These are phyloP conservation scores for Gulo gulo DNA, from an alignment of 2,113 vertebrate genomes.

Conservation along the genomic window DNA sequence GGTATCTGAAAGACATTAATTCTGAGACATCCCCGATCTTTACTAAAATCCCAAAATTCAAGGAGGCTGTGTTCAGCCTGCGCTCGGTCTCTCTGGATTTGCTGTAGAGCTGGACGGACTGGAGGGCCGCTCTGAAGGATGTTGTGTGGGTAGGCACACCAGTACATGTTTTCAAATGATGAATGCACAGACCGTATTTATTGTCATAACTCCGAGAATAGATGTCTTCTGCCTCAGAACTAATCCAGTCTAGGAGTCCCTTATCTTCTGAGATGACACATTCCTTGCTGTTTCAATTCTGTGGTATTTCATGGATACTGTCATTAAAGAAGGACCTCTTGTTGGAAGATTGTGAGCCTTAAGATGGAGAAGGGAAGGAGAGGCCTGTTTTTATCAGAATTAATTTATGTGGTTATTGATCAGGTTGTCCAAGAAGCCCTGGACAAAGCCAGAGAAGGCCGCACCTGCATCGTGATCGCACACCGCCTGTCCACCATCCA, in stretches of 20 bases:
- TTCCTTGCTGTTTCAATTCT: neutral
- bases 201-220: neutral
- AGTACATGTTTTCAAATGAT: neutral
- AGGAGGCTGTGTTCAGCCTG: neutral
- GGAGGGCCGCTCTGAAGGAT: neutral
- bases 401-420: neutral
- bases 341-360: neutral
- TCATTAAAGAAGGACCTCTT: neutral
- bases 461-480: slow-evolving; percentile 95
- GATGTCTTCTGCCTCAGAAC: neutral
- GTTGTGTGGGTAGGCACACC: neutral
- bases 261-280: neutral
- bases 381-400: neutral
- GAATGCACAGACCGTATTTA: neutral
- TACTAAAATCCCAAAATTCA: neutral
- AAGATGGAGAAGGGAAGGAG: neutral
- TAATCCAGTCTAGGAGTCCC: neutral
- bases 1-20: neutral
- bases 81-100: neutral
- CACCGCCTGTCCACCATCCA: slow-evolving; percentile 96
- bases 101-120: neutral
- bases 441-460: slow-evolving; percentile 92
- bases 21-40: neutral
- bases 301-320: neutral
- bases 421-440: slow-evolving; percentile 96